phyloP scores from a whole-genome alignment of 2,797 vertebrate species.

The Antrozous pallidus region DNA sequence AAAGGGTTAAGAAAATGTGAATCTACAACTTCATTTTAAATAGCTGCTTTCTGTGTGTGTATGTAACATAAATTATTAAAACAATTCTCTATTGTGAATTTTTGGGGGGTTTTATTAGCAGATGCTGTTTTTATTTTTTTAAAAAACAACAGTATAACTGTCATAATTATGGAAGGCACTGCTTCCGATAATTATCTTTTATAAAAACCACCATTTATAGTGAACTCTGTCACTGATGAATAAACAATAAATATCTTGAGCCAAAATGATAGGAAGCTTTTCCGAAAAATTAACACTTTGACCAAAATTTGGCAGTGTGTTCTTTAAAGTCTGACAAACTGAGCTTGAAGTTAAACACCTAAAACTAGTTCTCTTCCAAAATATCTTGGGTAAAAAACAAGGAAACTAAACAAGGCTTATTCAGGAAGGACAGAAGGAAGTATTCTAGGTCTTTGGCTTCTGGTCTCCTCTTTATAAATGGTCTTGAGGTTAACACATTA shows the following conservation, averaged over 20 bases:
- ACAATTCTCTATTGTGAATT: not conserved
- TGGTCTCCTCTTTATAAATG: constrained; percentile 59
- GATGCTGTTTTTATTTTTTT: constrained; percentile 99
- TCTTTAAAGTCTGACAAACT: constrained; percentile 70
- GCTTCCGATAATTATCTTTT: constrained; percentile 99
- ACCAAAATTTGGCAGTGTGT: constrained; percentile 78
- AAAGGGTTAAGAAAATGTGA: not conserved
- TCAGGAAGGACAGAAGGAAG: not conserved
- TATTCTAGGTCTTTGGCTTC: constrained; percentile 68
- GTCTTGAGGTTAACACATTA: constrained; percentile 36
- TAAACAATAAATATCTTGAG: constrained; percentile 98
- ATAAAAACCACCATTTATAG: constrained; percentile 95
- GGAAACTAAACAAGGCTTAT: constrained; percentile 39
- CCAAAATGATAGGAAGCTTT: constrained; percentile 81
- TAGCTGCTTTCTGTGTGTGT: not conserved
- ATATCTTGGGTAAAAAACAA: constrained; percentile 44
- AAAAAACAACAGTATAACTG: constrained; percentile 96
- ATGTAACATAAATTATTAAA: constrained; percentile 32
- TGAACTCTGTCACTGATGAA: constrained; percentile 99
- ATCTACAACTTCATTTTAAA: not conserved
- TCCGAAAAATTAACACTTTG: constrained; percentile 75
- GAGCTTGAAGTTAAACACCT: constrained; percentile 63
- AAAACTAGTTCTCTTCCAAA: constrained; percentile 67
- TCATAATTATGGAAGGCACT: constrained; percentile 99
- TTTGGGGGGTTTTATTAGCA: constrained; percentile 90